Base-by-base conservation (phyloP, 2,797 vertebrate species). In the Adelosebastes latens region DNA sequence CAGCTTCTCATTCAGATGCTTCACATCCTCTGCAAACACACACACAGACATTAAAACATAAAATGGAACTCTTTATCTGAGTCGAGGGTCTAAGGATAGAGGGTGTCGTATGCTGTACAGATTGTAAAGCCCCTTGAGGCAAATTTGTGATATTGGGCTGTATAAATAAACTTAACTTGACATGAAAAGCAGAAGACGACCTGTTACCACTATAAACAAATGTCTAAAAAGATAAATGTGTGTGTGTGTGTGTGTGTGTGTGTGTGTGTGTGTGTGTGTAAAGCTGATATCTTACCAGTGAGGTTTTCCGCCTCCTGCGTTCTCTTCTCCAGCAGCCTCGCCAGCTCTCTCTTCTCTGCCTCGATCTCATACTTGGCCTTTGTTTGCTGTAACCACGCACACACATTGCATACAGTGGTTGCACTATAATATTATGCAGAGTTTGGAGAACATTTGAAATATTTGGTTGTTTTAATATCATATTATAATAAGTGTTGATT, bases 351-450 rank as follows among this genome's bases (percentile, higher is more conserved):
- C 87, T 97, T 99, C 87, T 99, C 98, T 67, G 97, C 97, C 92
- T 99, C 98, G 69, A 98, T 94, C 87, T 99, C 97, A 94, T 98
- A 97, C 86, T 97, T 99, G 67, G 97, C 92, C 93, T 97, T 97
- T 69, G 88, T 96, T 97, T 99, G 89, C 88, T 94, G 82, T 14
- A 25, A 3, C 39, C 1, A 66, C 3, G 42, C 10, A 56, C n/a
- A 77, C 18, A 75, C 6, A 13, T 16, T 24, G 61, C 25, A 53
- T 49, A 18, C 6, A 72, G 14, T 20, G 36, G 6, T 61, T 22
- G 3, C 27, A 74, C 4, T 34, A 27, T 12, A 27, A 20, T 12
- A 72, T 5, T 34, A 39, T 2, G 0, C 12, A 42, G 9, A 16
- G 18, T 75, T 27, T 42, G 18, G 27, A 58, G 42, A 53, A 9